Evolutionary conservation across 2,113 vertebrate species (phyloP), one percentile per base, ranked within the genome.

Genomic region (Chitala chitala): DNA sequence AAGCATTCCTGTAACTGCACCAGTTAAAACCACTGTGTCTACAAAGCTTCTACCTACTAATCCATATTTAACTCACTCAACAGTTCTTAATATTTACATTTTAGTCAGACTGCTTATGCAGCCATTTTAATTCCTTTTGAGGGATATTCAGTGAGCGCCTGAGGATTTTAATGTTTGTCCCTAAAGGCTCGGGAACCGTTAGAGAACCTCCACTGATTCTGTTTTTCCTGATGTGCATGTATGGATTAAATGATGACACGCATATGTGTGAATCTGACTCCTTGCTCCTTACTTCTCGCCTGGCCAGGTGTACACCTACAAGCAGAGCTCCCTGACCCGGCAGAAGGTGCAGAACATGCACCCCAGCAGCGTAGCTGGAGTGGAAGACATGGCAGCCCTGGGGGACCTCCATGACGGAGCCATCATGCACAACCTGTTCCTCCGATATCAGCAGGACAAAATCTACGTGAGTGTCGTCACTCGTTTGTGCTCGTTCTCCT

Each of bases 361-460:
- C 82, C 87, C 82, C 63, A 87, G 83, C 75, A 92, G 91, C 9
- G 5, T 82, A 42, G 76, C 81, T 17, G 93, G 94, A 0, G 92
- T 98, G 80, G 95, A 99, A 78, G 94, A 99, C 87, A 98, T 99
- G 97, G 93, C 96, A 17, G 65, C 87, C 0, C 84, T 99, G 1
- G 74, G 92, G 6, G 96, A 98, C 80, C 94, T 99, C 1, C 97
- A 99, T 0, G 94, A 96, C 3, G 97, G 97, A 0, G 93, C 97
- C 81, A 97, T 99, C 86, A 93, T 98, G 93, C 90, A 97, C 86
- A 99, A 98, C 86, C 84, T 99, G 6, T 91, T 88, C 85, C 92
- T 93, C 76, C 87, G 96, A 53, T 99, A 98, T 77, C 91, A 85
- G 81, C 93, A 93, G 78, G 85, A 92, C 76, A 91, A 87, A 74